Percentiles rank a stretch among this genome's conserved stretches.
These are phyloP conservation scores for Agrotis ipsilon DNA, from an alignment of 2,888 invertebrate species.

Conservation along the genomic window DNA sequence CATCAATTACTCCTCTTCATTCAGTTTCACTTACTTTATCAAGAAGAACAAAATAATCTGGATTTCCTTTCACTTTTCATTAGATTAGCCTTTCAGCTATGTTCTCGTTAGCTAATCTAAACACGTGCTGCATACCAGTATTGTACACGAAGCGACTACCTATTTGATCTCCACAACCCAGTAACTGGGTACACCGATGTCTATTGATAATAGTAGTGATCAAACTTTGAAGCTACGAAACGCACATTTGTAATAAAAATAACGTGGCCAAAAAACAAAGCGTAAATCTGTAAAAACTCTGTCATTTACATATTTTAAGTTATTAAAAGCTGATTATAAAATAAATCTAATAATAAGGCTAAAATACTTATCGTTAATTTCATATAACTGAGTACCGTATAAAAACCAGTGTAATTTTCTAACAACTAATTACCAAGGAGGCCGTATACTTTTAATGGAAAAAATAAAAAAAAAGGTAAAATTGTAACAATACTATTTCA, in stretches of 20 bases:
- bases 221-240: no score
- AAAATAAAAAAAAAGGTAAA: conserved; percentile 34
- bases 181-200: background rate
- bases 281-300: background rate
- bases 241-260: no score
- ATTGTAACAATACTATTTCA: conserved; percentile 37
- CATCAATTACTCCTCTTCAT: no score
- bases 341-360: conserved; percentile 7
- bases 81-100: no score
- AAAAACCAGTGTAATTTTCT: conserved; percentile 22
- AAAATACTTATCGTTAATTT: background rate
- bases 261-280: background rate
- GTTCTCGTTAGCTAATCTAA: no score
- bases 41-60: no score
- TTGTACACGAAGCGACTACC: no score
- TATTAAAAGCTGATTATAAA: background rate
- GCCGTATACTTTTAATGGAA: conserved; percentile 9
- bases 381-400: conserved; percentile 19
- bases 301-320: background rate
- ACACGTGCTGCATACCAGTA: no score
- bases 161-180: background rate
- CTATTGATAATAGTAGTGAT: background rate
- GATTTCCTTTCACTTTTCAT: no score
- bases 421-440: conserved; percentile 26
- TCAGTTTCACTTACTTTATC: no score